phyloP scores from a whole-genome alignment of 2,113 vertebrate species.

The Oryzias melastigma region DNA sequence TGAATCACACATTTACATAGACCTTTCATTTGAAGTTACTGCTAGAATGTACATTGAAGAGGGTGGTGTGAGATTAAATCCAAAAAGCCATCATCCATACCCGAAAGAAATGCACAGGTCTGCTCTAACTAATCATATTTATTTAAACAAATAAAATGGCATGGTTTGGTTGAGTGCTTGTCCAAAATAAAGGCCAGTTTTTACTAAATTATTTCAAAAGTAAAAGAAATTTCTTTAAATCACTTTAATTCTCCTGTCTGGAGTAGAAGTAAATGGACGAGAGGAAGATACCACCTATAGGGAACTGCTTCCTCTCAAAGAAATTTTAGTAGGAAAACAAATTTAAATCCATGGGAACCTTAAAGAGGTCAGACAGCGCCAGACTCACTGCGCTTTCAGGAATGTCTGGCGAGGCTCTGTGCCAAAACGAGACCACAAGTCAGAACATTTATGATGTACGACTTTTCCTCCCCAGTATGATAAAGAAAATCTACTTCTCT shows the following conservation, averaged over 20 bases:
- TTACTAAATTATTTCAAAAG: conserved; percentile 19
- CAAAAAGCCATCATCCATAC: too few species aligned
- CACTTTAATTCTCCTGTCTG: conserved; percentile 11
- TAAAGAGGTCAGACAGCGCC: conserved; percentile 26
- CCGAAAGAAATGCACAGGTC: too few species aligned
- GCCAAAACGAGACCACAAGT: conserved; percentile 39
- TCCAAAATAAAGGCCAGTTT: not conserved
- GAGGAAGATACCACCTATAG: conserved; percentile 25
- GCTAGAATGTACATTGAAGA: too few species aligned
- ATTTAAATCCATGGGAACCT: conserved; percentile 58
- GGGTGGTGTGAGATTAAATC: too few species aligned
- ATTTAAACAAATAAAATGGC: not conserved
- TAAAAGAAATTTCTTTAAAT: conserved; percentile 17
- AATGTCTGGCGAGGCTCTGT: conserved; percentile 42
- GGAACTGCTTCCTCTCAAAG: conserved; percentile 39
- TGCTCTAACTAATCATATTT: too few species aligned
- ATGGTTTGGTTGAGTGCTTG: not conserved
- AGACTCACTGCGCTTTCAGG: conserved; percentile 40
- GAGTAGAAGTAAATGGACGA: conserved; percentile 22
- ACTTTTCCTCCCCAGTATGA: conserved; percentile 9
- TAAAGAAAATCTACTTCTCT: conserved; percentile 1
- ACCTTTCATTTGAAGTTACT: too few species aligned
- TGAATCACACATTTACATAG: too few species aligned
- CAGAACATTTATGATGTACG: conserved; percentile 31
- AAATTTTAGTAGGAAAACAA: conserved; percentile 51